Conservation (phyloP, 2,888 invertebrate genomes). For the Troides helena region DNA sequence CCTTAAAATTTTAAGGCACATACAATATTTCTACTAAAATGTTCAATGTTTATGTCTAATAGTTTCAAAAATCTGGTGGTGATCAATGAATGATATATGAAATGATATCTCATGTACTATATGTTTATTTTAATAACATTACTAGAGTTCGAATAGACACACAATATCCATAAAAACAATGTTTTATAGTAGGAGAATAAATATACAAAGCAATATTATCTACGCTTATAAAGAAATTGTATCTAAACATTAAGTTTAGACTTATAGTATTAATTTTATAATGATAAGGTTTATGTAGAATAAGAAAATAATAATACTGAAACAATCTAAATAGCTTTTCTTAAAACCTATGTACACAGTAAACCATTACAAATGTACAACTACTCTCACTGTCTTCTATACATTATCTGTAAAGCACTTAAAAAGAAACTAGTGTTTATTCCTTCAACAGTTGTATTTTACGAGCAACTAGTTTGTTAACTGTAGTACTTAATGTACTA, state of each 20-base stretch:
- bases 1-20: neutral
- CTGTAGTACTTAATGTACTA: neutral
- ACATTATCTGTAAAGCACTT: neutral
- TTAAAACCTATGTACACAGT: neutral
- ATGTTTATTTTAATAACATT: no score
- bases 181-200: no score
- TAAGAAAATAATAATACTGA: neutral
- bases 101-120: no score
- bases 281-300: neutral
- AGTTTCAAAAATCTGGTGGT: no score
- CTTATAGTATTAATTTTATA: neutral
- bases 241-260: neutral
- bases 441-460: conserved; percentile 16
- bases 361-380: neutral
- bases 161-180: no score
- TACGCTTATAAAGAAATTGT: no score
- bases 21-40: neutral
- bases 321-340: neutral
- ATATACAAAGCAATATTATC: no score
- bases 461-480: conserved; percentile 12
- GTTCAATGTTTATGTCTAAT: no score
- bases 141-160: no score
- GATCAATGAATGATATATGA: no score
- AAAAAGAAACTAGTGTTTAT: conserved; percentile 16
- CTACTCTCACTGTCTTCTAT: neutral